Evolutionary conservation across 2,888 invertebrate genomes (phyloP).

Genomic region (Caenorhabditis angaria): DNA sequence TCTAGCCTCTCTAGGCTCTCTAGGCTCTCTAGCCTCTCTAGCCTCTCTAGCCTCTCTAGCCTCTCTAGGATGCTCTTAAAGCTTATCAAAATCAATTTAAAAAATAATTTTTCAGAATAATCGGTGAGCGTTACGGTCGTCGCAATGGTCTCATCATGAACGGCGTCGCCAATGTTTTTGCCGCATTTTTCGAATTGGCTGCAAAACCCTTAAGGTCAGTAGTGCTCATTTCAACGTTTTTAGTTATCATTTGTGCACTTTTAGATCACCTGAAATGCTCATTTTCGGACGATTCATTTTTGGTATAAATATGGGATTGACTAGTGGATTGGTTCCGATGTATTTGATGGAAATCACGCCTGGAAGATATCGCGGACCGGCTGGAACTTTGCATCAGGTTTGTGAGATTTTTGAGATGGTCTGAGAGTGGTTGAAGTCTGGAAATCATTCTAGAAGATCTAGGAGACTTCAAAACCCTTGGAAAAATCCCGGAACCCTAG

Average conservation of each 20-base stretch:
- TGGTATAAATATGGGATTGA: slow-evolving; percentile 73
- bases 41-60: too few species aligned
- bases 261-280: slow-evolving; percentile 73
- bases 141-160: slow-evolving; percentile 69
- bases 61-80: too few species aligned
- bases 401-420: slow-evolving; percentile 62
- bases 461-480: too few species aligned
- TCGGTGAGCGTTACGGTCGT: slow-evolving; percentile 73
- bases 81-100: neutral
- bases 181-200: slow-evolving; percentile 72
- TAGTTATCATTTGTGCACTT: neutral
- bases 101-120: slow-evolving; percentile 49
- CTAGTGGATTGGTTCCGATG: slow-evolving; percentile 74
- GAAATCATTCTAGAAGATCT: neutral
- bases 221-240: neutral
- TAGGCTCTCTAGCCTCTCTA: too few species aligned
- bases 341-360: slow-evolving; percentile 75
- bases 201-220: slow-evolving; percentile 67
- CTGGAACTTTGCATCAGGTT: slow-evolving; percentile 74
- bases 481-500: too few species aligned
- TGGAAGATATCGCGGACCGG: slow-evolving; percentile 73
- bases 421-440: too few species aligned
- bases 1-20: too few species aligned
- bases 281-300: slow-evolving; percentile 73
- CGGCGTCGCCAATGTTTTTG: slow-evolving; percentile 71